Evolutionary conservation across 2,113 vertebrate genomes (phyloP), one percentile per base, ranked within the genome.

Genomic region (Hiodon alosoides): DNA sequence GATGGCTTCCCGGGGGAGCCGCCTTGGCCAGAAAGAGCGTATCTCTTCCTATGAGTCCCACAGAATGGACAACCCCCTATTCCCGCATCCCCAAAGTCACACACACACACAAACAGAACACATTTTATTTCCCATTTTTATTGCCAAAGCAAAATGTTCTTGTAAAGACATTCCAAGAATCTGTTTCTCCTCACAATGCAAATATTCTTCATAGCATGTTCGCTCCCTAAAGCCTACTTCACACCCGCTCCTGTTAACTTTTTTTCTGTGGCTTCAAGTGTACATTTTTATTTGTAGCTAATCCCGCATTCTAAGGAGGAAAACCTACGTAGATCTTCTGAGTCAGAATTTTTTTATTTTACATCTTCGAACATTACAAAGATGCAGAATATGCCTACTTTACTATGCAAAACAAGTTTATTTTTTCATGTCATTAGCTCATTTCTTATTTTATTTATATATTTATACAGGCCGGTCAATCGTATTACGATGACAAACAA

Each of bases 11-110:
- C 84, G 48, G 67, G 82, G 80, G 84, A 83, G 73, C 2, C 0
- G 4, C 11, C 10, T 10, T 74, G 71, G 77, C 82, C 79, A 85
- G 84, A 73, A 81, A 81, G 81, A 85, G 61, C 72, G 69, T 81
- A 80, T 83, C 78, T 80, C 84, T 85, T 83, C 79, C 80, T 81
- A 80, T 77, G 75, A 70, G 69, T 55, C 64, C 72, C 48, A 60
- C 69, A 60, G 46, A 11, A 16, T 64, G 61, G 55, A 73, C 55
- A 69, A 67, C 50, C 68, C 3, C 72, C n/a, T 47, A 55, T 47
- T 6, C 46, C 47, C 64, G 51, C 16, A 6, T 46, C 5, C 7
- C 7, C 68, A 3, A 2, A 0, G 3, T 0, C 2, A 11, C 16
- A 17, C 50, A 62, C 54, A 50, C 61, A 46, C 51, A 69, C 47